Conservation (phyloP, 2,888 invertebrate genomes). For the Andrena fulva region DNA sequence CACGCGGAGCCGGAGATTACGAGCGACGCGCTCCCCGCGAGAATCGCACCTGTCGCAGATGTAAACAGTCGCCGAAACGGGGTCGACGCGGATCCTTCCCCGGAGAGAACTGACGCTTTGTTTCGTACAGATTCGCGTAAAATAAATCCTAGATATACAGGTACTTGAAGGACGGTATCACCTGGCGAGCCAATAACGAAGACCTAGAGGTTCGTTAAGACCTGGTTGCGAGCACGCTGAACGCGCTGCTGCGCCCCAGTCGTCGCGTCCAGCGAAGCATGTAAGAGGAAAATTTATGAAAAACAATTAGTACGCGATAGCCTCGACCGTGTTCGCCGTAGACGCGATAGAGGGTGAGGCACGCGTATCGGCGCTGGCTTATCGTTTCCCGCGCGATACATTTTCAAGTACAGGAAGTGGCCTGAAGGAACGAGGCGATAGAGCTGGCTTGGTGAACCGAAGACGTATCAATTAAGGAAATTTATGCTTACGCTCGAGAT, state of each 20-base stretch:
- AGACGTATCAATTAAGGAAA: slow-evolving; percentile 17
- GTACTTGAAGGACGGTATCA: neutral
- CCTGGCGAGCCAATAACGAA: neutral
- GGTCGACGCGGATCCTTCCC: neutral
- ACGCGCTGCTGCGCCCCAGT: slow-evolving; percentile 18
- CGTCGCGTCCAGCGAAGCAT: slow-evolving; percentile 33
- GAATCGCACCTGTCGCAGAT: slow-evolving; percentile 65
- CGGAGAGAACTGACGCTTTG: slow-evolving; percentile 10
- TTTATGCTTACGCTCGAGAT: too few species aligned
- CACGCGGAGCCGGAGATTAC: slow-evolving; percentile 38
- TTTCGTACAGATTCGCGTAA: neutral
- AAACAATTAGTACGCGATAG: slow-evolving; percentile 53
- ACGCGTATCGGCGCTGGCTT: slow-evolving; percentile 23
- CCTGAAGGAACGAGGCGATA: neutral
- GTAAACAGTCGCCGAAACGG: slow-evolving; percentile 36
- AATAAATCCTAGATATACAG: too few species aligned
- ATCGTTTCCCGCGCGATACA: slow-evolving; percentile 39
- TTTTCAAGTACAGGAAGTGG: slow-evolving; percentile 21
- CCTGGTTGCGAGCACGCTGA: slow-evolving; percentile 5
- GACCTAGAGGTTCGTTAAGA: neutral
- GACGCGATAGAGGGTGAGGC: slow-evolving; percentile 9
- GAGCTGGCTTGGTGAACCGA: neutral
- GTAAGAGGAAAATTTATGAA: slow-evolving; percentile 47
- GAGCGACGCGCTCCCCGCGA: slow-evolving; percentile 13
- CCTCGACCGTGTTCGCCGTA: slow-evolving; percentile 34